Conservation (phyloP, 2,113 vertebrate species). For the Baryphthengus martii region DNA sequence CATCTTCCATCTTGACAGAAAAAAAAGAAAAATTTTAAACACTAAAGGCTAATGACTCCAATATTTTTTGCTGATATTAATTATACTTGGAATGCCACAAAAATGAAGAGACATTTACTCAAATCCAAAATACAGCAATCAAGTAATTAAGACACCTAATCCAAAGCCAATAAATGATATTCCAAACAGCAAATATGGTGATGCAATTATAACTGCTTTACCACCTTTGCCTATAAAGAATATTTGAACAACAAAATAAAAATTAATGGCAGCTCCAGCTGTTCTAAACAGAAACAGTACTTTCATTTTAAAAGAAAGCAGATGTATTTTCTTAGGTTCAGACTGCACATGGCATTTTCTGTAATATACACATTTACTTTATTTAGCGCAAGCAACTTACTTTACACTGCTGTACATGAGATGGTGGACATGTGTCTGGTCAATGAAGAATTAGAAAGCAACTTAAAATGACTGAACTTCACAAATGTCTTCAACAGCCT, state of each 20-base stretch:
- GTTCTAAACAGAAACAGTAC: not conserved
- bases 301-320: slow-evolving; percentile 27
- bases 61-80: slow-evolving; percentile 3
- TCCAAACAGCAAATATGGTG: not conserved
- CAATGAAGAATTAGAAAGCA: not conserved
- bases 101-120: not conserved
- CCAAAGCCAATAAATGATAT: slow-evolving; percentile 16
- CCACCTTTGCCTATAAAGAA: slow-evolving; percentile 21
- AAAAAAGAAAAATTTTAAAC: not conserved
- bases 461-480: not conserved
- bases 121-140: not conserved
- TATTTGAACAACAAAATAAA: slow-evolving; percentile 46
- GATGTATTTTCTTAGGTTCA: not conserved
- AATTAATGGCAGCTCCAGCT: slow-evolving; percentile 16
- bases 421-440: not conserved
- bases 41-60: slow-evolving; percentile 20
- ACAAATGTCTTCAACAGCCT: not conserved
- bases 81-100: not conserved
- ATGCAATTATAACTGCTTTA: slow-evolving; percentile 6
- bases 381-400: not conserved
- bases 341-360: not conserved
- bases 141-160: slow-evolving; percentile 55
- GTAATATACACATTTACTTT: not conserved
- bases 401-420: not conserved
- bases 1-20: slow-evolving; percentile 17